These are phyloP conservation scores for Sylvietta virens DNA, from an alignment of 2,113 vertebrate species.

Conservation along the genomic window DNA sequence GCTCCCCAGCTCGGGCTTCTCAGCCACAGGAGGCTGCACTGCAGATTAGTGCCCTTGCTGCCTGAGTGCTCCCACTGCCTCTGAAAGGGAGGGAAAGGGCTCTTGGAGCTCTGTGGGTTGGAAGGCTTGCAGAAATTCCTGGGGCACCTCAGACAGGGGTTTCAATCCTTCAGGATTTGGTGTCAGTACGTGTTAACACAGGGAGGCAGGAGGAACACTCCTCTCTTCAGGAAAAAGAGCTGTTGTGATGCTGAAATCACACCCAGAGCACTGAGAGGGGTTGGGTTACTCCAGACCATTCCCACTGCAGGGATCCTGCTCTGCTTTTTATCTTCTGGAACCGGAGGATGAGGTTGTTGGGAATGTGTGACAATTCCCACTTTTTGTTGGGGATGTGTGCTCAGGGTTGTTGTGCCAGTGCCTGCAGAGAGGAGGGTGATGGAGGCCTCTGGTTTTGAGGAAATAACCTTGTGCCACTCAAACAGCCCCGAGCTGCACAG, in stretches of 20 bases:
- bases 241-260: not conserved
- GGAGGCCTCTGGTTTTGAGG: not conserved
- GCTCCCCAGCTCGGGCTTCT: not conserved
- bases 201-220: not conserved
- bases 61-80: not conserved
- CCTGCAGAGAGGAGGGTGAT: not conserved
- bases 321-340: not conserved
- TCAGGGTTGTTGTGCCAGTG: not conserved
- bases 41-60: not conserved
- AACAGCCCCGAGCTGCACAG: not conserved
- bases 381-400: not conserved
- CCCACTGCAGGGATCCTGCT: rapidly evolving
- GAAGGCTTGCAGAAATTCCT: not conserved
- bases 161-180: not conserved
- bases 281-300: not conserved
- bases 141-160: not conserved
- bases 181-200: not conserved
- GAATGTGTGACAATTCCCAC: not conserved
- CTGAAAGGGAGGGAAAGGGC: not conserved
- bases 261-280: not conserved
- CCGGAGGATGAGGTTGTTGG: not conserved
- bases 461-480: not conserved
- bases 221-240: not conserved
- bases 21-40: not conserved
- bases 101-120: not conserved